Conservation (phyloP, 2,888 invertebrate species). For the Cantharis flavilabris region DNA sequence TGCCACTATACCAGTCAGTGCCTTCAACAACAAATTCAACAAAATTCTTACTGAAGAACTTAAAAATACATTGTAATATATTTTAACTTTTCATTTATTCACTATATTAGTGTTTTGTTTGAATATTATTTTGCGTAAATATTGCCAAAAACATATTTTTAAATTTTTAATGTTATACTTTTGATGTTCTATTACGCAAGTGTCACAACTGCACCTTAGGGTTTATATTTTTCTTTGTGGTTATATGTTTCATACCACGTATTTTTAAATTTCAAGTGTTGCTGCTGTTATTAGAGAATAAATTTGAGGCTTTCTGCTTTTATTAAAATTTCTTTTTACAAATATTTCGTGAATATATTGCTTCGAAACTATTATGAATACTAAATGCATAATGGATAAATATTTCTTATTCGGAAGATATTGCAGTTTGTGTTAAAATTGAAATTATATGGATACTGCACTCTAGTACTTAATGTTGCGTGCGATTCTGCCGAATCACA, state of each 20-base stretch:
- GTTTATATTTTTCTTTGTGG: no score
- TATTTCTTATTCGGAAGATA: no score
- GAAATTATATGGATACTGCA: no score
- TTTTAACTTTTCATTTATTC: not conserved
- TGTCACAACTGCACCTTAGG: not conserved
- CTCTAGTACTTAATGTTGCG: no score
- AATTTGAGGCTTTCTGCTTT: not conserved
- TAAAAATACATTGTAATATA: not conserved
- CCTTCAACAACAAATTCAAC: not conserved
- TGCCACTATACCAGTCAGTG: not conserved
- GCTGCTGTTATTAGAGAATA: not conserved
- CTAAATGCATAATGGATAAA: not conserved
- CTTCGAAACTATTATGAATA: not conserved
- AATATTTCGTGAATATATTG: not conserved
- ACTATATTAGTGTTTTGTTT: not conserved
- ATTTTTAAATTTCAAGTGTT: not conserved
- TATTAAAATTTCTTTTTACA: not conserved
- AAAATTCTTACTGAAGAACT: not conserved
- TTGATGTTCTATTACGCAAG: not conserved
- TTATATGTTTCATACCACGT: not conserved
- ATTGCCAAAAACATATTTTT: not conserved
- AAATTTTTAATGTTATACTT: not conserved
- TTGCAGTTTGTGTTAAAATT: no score
- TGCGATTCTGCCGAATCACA: no score
- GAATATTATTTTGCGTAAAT: not conserved